These are phyloP conservation scores for Zaprionus lineosus DNA, from an alignment of 2,888 invertebrate genomes.

Conservation along the genomic window DNA sequence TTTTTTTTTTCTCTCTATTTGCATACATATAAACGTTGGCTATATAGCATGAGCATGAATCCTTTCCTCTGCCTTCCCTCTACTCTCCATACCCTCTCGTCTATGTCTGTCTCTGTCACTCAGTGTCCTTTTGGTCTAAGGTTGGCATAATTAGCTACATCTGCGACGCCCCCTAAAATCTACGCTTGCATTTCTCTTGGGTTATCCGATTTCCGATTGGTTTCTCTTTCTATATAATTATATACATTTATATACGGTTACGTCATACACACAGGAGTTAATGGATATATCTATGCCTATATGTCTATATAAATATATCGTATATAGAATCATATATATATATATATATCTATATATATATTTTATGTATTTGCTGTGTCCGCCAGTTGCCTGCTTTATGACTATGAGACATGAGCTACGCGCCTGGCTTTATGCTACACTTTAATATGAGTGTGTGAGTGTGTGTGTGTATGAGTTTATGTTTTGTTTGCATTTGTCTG, in stretches of 20 bases:
- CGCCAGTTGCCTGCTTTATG: constrained; percentile 21
- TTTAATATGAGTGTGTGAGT: constrained; percentile 18
- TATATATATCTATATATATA: constrained; percentile 1
- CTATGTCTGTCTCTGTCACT: neutral
- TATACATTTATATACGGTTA: constrained; percentile 42
- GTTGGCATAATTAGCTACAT: constrained; percentile 51
- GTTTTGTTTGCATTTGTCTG: no score
- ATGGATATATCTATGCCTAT: constrained; percentile 13
- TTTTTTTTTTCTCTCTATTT: neutral
- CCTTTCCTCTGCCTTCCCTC: constrained; percentile 4
- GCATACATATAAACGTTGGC: constrained; percentile 46
- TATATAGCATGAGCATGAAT: constrained; percentile 48
- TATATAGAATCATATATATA: constrained; percentile 9
- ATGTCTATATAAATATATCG: constrained; percentile 5
- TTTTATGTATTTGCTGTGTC: constrained; percentile 10
- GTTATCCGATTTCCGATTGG: neutral
- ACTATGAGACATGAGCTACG: constrained; percentile 31
- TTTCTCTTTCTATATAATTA: constrained; percentile 7
- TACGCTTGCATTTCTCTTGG: constrained; percentile 26
- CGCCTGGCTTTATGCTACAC: constrained; percentile 14
- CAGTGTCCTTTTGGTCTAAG: constrained; percentile 43
- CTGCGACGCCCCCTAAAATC: constrained; percentile 39
- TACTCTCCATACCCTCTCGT: constrained; percentile 8
- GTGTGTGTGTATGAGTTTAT: constrained; percentile 14
- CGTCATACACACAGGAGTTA: constrained; percentile 15